Evolutionary conservation across 2,113 vertebrate genomes (phyloP), one percentile per base, ranked within the genome.

Genomic region (Amphilophus citrinellus): DNA sequence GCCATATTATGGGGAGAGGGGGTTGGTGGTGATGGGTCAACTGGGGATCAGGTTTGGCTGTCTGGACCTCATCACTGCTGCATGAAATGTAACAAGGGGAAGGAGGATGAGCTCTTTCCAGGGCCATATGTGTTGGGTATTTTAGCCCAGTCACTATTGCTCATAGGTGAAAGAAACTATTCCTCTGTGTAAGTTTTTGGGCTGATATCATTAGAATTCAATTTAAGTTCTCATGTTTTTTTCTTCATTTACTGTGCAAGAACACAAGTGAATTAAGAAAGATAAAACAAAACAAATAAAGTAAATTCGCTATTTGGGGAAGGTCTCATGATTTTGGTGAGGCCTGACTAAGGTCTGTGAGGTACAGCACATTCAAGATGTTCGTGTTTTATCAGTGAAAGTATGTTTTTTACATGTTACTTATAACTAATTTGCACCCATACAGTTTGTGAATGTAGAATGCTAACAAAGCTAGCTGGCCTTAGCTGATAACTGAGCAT

Each of bases 1-100:
- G 75, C 8, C 24, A 3, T 32, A 66, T 61, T 77, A 37, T 20
- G 20, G 76, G 61, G 60, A 47, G 60, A 71, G 47, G 32, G 68
- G 32, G 27, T 56, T 27, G 47, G 68, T 56, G 27, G 27, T n/a
- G 27, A 59, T 20, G 76, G 58, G 53, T 87, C 83, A 77, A 22
- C 14, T 66, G 83, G 76, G 68, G 76, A 87, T 76, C 24, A 60
- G 53, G 44, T 87, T 75, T 35, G 78, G 79, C 24, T 24, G 17
- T 83, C 71, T 82, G 79, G 66, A 76, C 68, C 57, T 86, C 35
- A 57, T 84, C 65, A 61, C 2, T 35, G 2, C 75, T 82, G 84
- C 11, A 37, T 79, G 42, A 77, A 57, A 20, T 53, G 42, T 44
- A 71, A 42, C 50, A 37, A 62, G 11, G 39, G n/a, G 14, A 73